Evolutionary conservation across 2,888 invertebrate species (phyloP), one percentile per base, ranked within the genome.

Genomic region (Cinara cedri): DNA sequence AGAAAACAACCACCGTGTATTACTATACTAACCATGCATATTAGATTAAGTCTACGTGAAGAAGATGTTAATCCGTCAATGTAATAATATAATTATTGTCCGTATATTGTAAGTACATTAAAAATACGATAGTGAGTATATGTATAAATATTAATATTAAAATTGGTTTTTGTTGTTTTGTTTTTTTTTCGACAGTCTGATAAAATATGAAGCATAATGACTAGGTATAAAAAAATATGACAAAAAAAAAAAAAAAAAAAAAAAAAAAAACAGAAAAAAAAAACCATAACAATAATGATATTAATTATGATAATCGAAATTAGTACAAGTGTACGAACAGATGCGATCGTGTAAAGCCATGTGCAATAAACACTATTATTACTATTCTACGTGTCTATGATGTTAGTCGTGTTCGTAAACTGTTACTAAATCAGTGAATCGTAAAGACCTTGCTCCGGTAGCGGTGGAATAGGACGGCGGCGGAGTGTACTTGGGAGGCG

Each of bases 381-480:
- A 44, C 42, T 63, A 42, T 19, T 42, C n/a, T 63, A 42, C 42
- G 34, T 16, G 26, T n/a, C 34, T 60, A 9, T 51, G 63, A 9
- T 51, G 63, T 75, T 75, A 75, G 42, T 71, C 72, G 72, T 80
- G 63, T 26, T 80, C 80, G 44, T 72, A 63, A 78, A 78, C 78
- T 21, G 68, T 78, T 60, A 78, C 68, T 78, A 78, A 70, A 34
- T 78, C 78, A 24, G 78, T 68, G 57, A 78, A 68, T 70, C 70
- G 44, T 72, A 60, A 24, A 16, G 83, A 86, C 86, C 86, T 86
- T 0, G 94, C 94, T 1, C 96, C 95, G 0, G 96, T 96, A 1
- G 96, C 96, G 6, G 95, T 95, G 46, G 95, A 94, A 85, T 96
- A 96, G 0, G 94, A 94, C 0, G 96, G 96, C 2, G 96, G 96